These are phyloP conservation scores for Heteropelma amictum DNA, from an alignment of 2,888 invertebrate species.

Conservation along the genomic window DNA sequence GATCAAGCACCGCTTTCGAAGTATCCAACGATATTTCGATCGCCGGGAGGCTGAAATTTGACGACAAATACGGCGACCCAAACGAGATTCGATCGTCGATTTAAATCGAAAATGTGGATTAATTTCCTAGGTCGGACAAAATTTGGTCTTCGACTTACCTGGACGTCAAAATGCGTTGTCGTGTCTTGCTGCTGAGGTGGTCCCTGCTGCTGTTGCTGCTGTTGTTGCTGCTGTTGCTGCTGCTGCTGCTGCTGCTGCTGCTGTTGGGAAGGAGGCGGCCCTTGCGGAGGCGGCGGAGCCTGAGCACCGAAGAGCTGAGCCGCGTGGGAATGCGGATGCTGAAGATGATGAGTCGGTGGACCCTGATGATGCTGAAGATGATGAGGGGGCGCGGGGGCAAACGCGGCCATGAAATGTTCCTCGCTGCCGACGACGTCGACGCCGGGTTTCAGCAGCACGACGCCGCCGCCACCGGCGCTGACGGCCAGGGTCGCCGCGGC, in stretches of 20 bases:
- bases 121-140: neutral
- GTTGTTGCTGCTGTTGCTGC: constrained; percentile 72
- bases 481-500: constrained; percentile 74
- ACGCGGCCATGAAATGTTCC: constrained; percentile 77
- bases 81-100: too few species aligned
- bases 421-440: constrained; percentile 75
- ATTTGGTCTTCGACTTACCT: constrained; percentile 65
- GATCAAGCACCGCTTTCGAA: too few species aligned
- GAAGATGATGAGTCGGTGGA: constrained; percentile 78
- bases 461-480: constrained; percentile 75
- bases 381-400: constrained; percentile 78
- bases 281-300: constrained; percentile 74
- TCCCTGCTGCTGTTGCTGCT: constrained; percentile 76
- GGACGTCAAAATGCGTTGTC: constrained; percentile 75
- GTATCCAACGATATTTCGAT: too few species aligned
- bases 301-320: constrained; percentile 79
- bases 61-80: too few species aligned
- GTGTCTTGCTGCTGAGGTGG: constrained; percentile 75
- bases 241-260: constrained; percentile 77
- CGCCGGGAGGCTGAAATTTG: too few species aligned
- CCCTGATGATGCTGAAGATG: constrained; percentile 80
- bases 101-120: too few species aligned
- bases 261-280: constrained; percentile 72
- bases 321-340: constrained; percentile 79
- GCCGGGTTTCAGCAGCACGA: constrained; percentile 80